phyloP scores from a whole-genome alignment of 2,113 vertebrate genomes.

The Mus musculus region GRCm39 chr10:128703501-128704000 shows the following conservation, averaged over 20 bases:
- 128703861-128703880: background rate
- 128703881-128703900: slow-evolving; percentile 46
- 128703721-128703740: slow-evolving; percentile 94
- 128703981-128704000: slow-evolving; percentile 17
- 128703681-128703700: slow-evolving; percentile 91
- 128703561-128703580: slow-evolving; percentile 89
- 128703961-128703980: slow-evolving; percentile 55
- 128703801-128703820: slow-evolving; percentile 33
- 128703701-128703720: slow-evolving; percentile 93
- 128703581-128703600: slow-evolving; percentile 91
- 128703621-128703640: slow-evolving; percentile 90
- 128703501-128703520: slow-evolving; percentile 71
- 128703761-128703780: slow-evolving; percentile 77
- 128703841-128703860: background rate
- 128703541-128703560: slow-evolving; percentile 78
- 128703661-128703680: slow-evolving; percentile 92
- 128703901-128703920: slow-evolving; percentile 37
- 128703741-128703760: slow-evolving; percentile 89
- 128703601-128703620: slow-evolving; percentile 90
- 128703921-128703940: slow-evolving; percentile 30
- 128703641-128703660: slow-evolving; percentile 96
- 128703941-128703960: background rate
- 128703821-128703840: slow-evolving; percentile 32
- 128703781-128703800: slow-evolving; percentile 57
- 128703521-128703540: slow-evolving; percentile 79